Conservation (phyloP, 1,140 invertebrate species). For the Pseudobourletiella spinata region DNA sequence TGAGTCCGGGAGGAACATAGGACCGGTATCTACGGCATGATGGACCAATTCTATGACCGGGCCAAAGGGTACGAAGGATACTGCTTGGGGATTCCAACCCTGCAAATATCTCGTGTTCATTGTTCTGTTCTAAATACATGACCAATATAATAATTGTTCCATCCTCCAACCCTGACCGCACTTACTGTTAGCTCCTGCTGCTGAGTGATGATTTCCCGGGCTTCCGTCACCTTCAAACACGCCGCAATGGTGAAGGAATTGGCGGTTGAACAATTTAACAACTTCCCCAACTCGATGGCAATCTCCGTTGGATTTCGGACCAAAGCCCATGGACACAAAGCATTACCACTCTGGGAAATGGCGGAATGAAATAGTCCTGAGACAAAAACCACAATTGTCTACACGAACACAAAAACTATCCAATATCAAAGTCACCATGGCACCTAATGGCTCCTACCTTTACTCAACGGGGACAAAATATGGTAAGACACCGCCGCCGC, state of each 20-base stretch:
- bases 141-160: no score
- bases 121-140: no score
- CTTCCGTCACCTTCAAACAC: conserved; percentile 19
- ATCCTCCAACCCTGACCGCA: no score
- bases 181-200: conserved; percentile 1
- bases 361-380: conserved; percentile 41
- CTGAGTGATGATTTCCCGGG: conserved; percentile 5
- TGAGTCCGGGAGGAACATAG: conserved; percentile 30
- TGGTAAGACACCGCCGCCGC: conserved; percentile 49
- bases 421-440: not conserved
- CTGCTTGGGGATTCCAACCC: not conserved
- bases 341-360: conserved; percentile 45
- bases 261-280: conserved; percentile 3
- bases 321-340: conserved; percentile 46
- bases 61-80: not conserved
- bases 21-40: not conserved
- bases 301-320: conserved; percentile 40
- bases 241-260: not conserved
- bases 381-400: not conserved
- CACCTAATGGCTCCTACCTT: conserved; percentile 15
- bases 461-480: conserved; percentile 48
- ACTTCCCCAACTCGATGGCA: conserved; percentile 27
- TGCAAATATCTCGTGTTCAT: not conserved
- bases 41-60: not conserved
- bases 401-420: not conserved